Base-by-base conservation (phyloP, 23 tunicate genomes). In the Clavelina lepadiformis region DNA sequence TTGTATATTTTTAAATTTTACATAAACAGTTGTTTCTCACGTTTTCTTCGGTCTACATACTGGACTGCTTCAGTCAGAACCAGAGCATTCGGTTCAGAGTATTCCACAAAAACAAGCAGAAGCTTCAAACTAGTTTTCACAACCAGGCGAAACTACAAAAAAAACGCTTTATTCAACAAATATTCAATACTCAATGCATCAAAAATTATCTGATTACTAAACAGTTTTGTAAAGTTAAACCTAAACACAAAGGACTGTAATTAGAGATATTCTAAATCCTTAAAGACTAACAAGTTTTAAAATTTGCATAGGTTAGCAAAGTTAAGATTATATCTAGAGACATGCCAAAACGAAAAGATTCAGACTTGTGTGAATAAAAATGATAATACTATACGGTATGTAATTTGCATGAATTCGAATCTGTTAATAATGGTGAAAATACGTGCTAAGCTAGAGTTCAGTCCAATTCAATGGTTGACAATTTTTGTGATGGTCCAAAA, bases 101-200 rank as follows among this genome's bases (percentile, higher is more conserved):
- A 94, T 66, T 94, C 95, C 47, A 86, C 95, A 41, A 94, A 94
- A 18, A 86, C 95, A 33, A 94, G 77, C 25, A 86, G 81, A 24
- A 94, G 77, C 63, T 94, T 94, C 32, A 93, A 54, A 35, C 88
- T 79, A 5, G 94, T 93, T 33, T 93, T 93, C 62, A 86, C 99
- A 26, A 94, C 99, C 11, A 94, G 74, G 3, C 99, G 95, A 71
- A 80, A 86, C 95, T 94, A 57, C 58, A 86, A 68, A 38, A 31
- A 54, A 49, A 36, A 33, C 46, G 18, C 46, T 61, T 6, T 13
- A 6, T 13, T 20, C 19, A 61, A 28, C 7, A 61, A 28, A 31
- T 6, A 33, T 61, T 24, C 7, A 22, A 28, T 11, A 23, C 51
- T 28, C 5, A 61, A 20, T 33, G 19, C 67, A 31, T 5, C 18